Base-by-base conservation (phyloP, 2,888 invertebrate species). In the Tiphia femorata region DNA sequence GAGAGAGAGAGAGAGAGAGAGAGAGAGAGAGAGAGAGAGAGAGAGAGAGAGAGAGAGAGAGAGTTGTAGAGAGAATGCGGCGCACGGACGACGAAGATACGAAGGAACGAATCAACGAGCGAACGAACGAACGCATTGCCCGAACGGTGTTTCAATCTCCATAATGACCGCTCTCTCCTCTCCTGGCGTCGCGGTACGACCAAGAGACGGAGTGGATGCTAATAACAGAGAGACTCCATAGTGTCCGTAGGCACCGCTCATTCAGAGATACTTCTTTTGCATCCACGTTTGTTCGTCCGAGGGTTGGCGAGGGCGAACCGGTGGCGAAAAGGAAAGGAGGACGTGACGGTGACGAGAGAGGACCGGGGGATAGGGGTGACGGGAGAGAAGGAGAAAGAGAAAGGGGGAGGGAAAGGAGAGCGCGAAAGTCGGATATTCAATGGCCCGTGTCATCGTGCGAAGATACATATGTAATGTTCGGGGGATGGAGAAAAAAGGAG, bases 101-200 rank as follows among this genome's bases (percentile, higher is more conserved):
- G 40, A 49, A 20, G 3, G 40, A 19, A 21, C 20, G 49, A 29
- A 14, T 42, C 58, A 53, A 51, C 35, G 62, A 59, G 52, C 42
- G 58, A 66, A 56, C 40, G 59, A 64, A 48, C 56, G 60, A 67
- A 70, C 70, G 64, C 61, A 62, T 70, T 68, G 58, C 65, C 37
- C 62, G 68, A 66, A 72, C 67, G 62, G 64, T 67, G 64, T 78
- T 80, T 75, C 78, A 79, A 80, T 80, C 77, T 80, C 68, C 77
- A 77, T 80, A 78, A 80, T 80, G 80, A 79, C 77, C 77, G 75
- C 53, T 65, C 69, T 64, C 33, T 51, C 46, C 20, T 58, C 20
- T 17, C 40, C 44, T 40, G 49, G 50, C 46, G 38, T 3, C 55
- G 52, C 65, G 58, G 55, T 59, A 49, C 59, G 60, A n/a, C 27